Percentiles rank a stretch among this genome's conserved stretches.
Conservation (phyloP, 2,888 invertebrate species). For the Drosophila leonis region DNA sequence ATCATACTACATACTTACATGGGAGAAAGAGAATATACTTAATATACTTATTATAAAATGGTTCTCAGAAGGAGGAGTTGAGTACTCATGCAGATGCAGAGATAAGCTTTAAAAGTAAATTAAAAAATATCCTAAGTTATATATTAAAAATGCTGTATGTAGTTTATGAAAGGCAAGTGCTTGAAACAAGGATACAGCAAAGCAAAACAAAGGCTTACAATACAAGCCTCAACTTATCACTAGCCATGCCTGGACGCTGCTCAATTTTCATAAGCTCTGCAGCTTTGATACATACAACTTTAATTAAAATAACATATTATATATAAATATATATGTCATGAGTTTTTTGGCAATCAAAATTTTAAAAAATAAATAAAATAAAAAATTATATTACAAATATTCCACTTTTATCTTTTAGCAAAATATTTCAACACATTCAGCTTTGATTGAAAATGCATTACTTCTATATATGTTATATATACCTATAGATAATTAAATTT, state of each 20-base stretch:
- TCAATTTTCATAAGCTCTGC: too few relatives aligned
- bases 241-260: too few relatives aligned
- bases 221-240: too few relatives aligned
- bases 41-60: constrained; percentile 7
- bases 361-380: background rate
- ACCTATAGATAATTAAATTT: constrained; percentile 13
- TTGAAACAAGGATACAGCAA: background rate
- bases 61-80: background rate
- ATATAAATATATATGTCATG: too few relatives aligned
- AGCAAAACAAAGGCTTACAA: too few relatives aligned
- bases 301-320: too few relatives aligned
- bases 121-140: background rate
- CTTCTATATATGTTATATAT: background rate
- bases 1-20: background rate
- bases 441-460: background rate
- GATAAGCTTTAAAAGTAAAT: background rate
- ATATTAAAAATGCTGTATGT: background rate
- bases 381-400: background rate
- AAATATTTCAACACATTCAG: background rate
- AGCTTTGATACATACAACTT: too few relatives aligned
- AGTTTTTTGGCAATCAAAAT: too few relatives aligned
- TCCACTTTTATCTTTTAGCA: background rate
- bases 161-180: background rate
- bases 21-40: background rate
- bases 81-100: background rate